A percentile compares a stretch with the other conserved stretches of the same genome.
phyloP scores from a whole-genome alignment of 2,888 invertebrate genomes.

The Polyommatus iphigenia region DNA sequence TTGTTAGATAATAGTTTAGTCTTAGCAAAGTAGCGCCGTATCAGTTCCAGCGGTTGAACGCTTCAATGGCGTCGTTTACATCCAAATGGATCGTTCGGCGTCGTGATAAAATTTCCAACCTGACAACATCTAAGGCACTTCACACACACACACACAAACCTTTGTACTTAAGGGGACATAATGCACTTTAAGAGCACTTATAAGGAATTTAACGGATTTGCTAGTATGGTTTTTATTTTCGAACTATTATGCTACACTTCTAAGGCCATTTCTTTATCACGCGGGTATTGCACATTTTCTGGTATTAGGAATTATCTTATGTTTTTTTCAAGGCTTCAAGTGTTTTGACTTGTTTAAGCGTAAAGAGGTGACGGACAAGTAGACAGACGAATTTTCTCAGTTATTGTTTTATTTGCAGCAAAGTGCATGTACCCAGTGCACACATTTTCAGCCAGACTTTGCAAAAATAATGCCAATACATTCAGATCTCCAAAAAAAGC shows the following conservation, averaged over 20 bases:
- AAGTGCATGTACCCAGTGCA: not conserved
- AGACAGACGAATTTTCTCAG: no score
- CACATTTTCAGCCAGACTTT: not conserved
- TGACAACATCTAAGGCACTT: conserved; percentile 9
- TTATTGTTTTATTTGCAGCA: not conserved
- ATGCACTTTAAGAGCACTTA: not conserved
- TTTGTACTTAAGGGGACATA: not conserved
- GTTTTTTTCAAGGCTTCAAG: no score
- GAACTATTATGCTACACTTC: no score
- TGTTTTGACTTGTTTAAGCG: no score
- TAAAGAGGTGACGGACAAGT: no score
- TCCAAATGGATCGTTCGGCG: conserved; percentile 24
- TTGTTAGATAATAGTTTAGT: conserved; percentile 28
- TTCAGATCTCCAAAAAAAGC: not conserved
- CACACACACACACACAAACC: not conserved
- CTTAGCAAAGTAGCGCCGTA: conserved; percentile 20
- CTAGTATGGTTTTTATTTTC: no score
- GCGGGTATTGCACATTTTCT: no score
- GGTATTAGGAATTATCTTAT: no score
- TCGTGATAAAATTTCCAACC: conserved; percentile 25
- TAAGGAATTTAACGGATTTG: not conserved
- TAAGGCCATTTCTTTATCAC: no score
- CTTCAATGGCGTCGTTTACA: conserved; percentile 29
- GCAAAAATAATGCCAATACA: not conserved
- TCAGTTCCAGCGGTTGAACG: conserved; percentile 27